Base-by-base conservation (phyloP, 2,113 vertebrate genomes). In the Brienomyrus brachyistius region DNA sequence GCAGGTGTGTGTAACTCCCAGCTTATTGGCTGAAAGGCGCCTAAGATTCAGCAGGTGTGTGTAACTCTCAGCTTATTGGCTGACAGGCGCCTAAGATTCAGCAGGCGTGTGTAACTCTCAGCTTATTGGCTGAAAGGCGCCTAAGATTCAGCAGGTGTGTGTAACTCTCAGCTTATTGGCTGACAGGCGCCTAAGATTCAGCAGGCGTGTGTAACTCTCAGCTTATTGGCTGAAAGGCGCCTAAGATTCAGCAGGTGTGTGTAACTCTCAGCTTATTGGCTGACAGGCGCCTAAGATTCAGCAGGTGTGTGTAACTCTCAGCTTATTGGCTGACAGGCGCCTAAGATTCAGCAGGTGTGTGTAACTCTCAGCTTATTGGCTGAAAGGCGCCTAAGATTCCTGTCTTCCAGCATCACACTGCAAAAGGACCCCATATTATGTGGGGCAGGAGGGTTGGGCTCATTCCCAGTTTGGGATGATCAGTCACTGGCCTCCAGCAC, bases 251-350 rank as follows among this genome's bases (percentile, higher is more conserved):
- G 91, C 89, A 90, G 91, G 91, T 91, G 89, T 50, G 48, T 50
- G 48, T 50, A 21, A 56, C 13, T 40, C 40, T 45, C 54, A 56
- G 0, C 17, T 56, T 56, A 62, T n/a, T 23, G 59, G 6, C 21
- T 62, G 23, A 62, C n/a, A n/a, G 59, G 59, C 1, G 4, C 21
- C 21, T 23, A 59, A 59, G 56, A 59, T 59, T 4, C 56, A 50
- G 91, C 89, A 90, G 91, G 91, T 91, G 89, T 93, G 90, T 88
- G 90, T 91, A 8, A 62, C 19, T 21, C 21, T 56, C 54, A 56
- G 17, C 54, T 56, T 56, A 62, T n/a, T 23, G 59, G 23, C 59
- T 62, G 23, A 62, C n/a, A 7, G 59, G 59, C 1, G 1, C 21
- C 21, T 23, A 59, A 59, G 56, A 59, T 23, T 23, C 56, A 50